Evolutionary conservation across 2,888 invertebrate genomes (phyloP).

Genomic region (Melieria crassipennis): DNA sequence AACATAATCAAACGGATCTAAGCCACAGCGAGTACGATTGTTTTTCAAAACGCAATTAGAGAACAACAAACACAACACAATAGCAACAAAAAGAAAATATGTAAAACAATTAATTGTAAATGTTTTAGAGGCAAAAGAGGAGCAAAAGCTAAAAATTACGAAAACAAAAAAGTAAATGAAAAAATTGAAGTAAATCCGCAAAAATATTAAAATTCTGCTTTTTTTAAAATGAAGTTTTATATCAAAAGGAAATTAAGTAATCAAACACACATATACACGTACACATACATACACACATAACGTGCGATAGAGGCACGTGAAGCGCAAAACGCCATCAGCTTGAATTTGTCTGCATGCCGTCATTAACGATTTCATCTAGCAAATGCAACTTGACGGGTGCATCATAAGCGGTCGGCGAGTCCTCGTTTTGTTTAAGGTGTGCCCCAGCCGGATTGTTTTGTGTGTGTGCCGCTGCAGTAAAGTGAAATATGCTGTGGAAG

Average conservation of each 20-base stretch:
- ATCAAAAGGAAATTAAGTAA: slow-evolving; percentile 6
- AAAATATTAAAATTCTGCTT: slow-evolving; percentile 21
- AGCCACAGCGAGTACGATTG: too few species aligned
- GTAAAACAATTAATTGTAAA: slow-evolving; percentile 21
- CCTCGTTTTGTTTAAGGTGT: too few species aligned
- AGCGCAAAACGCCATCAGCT: too few species aligned
- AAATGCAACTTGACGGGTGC: too few species aligned
- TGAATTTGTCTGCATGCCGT: too few species aligned
- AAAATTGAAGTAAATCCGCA: background rate
- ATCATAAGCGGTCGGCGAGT: too few species aligned
- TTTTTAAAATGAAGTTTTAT: slow-evolving; percentile 27
- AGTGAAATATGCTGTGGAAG: background rate
- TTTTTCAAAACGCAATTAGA: too few species aligned
- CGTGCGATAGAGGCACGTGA: too few species aligned
- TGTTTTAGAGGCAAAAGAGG: slow-evolving; percentile 16
- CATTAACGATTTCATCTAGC: too few species aligned
- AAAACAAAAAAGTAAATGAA: slow-evolving; percentile 10
- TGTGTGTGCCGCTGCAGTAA: too few species aligned
- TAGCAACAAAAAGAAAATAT: slow-evolving; percentile 7
- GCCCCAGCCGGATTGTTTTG: too few species aligned
- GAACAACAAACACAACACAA: slow-evolving; percentile 16
- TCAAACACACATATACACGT: slow-evolving; percentile 6
- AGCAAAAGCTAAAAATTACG: background rate
- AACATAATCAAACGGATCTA: too few species aligned
- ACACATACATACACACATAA: background rate